Conservation (phyloP, 2,113 vertebrate species). For the Psittacara wagleri region DNA sequence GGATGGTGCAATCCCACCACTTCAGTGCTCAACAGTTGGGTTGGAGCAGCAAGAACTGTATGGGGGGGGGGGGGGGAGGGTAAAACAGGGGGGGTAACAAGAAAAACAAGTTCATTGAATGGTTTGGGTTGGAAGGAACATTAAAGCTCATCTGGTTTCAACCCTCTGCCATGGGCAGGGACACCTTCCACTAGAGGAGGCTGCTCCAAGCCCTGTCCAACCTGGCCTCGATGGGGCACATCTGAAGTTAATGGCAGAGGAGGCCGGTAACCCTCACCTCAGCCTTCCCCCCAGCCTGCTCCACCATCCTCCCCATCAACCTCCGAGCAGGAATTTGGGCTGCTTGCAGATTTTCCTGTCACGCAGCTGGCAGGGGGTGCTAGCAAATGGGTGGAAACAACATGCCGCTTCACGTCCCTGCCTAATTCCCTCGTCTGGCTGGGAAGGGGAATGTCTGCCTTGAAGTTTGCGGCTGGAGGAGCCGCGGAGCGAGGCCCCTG, state of each 20-base stretch:
- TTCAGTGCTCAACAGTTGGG: not conserved
- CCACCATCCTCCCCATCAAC: not conserved
- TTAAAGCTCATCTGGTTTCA: not conserved
- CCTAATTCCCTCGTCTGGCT: not conserved
- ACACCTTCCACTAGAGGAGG: not conserved
- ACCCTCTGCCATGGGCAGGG: not conserved
- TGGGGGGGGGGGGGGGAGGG: rapidly evolving
- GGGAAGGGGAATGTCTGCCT: not conserved
- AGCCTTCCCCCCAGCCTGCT: not conserved
- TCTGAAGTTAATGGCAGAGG: not conserved
- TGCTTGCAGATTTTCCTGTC: not conserved
- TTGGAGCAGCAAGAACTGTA: not conserved
- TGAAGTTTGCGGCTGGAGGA: not conserved
- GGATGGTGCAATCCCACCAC: not conserved
- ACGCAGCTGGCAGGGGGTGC: not conserved
- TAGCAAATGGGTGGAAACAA: not conserved
- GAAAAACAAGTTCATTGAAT: not conserved
- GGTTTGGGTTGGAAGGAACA: not conserved
- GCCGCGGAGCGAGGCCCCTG: not conserved
- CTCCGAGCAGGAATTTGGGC: not conserved
- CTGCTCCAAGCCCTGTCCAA: not conserved
- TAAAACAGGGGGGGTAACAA: not conserved
- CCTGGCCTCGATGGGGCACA: not conserved
- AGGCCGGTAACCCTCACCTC: not conserved
- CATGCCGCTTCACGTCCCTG: slow-evolving; percentile 30